Conservation (phyloP, 2,797 vertebrate species). For the Mormyrus proboscirostris region DNA sequence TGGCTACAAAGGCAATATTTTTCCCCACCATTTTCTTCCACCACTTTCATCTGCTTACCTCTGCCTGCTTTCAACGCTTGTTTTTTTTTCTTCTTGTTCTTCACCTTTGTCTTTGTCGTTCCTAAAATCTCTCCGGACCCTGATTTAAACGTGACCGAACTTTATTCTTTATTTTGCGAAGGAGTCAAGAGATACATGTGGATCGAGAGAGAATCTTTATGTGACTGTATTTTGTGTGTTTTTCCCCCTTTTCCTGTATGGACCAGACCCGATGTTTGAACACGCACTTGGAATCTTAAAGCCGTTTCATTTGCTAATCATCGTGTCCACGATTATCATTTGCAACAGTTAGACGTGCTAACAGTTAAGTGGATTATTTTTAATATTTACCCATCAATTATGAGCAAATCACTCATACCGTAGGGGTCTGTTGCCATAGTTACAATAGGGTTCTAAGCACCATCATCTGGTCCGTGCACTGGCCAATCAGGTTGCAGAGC, state of each 20-base stretch:
- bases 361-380: conserved; percentile 28
- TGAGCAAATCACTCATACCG: conserved; percentile 76
- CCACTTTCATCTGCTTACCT: conserved; percentile 43
- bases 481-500: conserved; percentile 85
- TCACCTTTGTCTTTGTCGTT: conserved; percentile 31
- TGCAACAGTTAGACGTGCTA: conserved; percentile 34
- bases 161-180: conserved; percentile 21
- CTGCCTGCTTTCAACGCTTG: conserved; percentile 28
- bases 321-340: conserved; percentile 23
- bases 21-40: conserved; percentile 40
- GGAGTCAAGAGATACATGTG: conserved; percentile 20
- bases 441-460: conserved; percentile 83
- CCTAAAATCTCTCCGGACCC: conserved; percentile 25
- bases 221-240: conserved; percentile 14
- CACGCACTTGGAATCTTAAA: conserved; percentile 38
- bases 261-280: conserved; percentile 31
- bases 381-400: conserved; percentile 70
- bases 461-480: conserved; percentile 86
- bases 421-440: conserved; percentile 93
- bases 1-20: conserved; percentile 67
- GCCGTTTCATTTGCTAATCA: conserved; percentile 32
- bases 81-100: conserved; percentile 22
- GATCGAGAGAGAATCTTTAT: conserved; percentile 21
- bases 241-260: neutral
- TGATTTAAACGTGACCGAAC: conserved; percentile 28